Evolutionary conservation across 2,888 invertebrate genomes (phyloP).

Genomic region (Cylloceria caligata): DNA sequence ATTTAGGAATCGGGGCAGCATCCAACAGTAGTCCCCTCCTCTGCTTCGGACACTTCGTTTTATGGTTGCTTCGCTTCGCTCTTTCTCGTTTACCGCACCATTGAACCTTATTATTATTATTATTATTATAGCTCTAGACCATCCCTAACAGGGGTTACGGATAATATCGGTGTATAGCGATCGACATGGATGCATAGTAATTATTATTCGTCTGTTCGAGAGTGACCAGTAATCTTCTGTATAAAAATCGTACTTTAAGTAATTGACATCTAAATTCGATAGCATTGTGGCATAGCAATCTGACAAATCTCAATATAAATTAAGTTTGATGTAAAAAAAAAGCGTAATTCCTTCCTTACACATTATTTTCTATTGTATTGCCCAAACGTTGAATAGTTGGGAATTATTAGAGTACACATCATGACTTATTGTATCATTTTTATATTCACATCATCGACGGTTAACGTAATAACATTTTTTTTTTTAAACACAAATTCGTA

Average conservation of each 20-base stretch:
- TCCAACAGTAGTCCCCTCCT: conserved; percentile 28
- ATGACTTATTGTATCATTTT: too few relatives aligned
- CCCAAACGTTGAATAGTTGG: too few relatives aligned
- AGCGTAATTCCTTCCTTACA: background rate
- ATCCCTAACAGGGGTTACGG: background rate
- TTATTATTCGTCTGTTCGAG: background rate
- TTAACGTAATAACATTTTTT: too few relatives aligned
- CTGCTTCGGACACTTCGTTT: conserved; percentile 2
- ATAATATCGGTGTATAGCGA: background rate
- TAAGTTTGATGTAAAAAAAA: background rate
- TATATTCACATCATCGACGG: too few relatives aligned
- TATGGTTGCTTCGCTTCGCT: conserved; percentile 20
- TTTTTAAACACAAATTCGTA: too few relatives aligned
- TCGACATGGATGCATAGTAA: background rate
- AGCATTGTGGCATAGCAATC: background rate
- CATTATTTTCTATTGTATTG: too few relatives aligned
- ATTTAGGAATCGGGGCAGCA: conserved; percentile 50
- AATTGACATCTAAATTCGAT: conserved; percentile 39
- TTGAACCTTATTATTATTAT: conserved; percentile 55
- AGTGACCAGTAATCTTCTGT: conserved; percentile 5
- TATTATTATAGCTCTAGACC: conserved; percentile 4
- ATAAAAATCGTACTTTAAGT: too few relatives aligned
- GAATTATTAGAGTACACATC: too few relatives aligned
- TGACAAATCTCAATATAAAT: background rate
- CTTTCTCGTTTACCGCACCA: conserved; percentile 57